These are phyloP conservation scores for Baccha elongata DNA, from an alignment of 2,888 invertebrate genomes.

Conservation along the genomic window DNA sequence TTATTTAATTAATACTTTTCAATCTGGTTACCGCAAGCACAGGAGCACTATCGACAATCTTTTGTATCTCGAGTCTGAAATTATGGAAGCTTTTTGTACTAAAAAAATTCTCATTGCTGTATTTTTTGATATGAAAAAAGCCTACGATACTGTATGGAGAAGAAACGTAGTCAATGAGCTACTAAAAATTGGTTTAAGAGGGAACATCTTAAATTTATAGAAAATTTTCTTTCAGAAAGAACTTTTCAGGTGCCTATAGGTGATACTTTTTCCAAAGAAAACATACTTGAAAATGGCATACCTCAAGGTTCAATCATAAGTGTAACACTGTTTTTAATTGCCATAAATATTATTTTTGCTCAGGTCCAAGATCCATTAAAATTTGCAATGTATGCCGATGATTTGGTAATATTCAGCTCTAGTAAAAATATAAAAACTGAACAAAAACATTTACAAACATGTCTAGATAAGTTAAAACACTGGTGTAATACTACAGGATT, in stretches of 20 bases:
- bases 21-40: no score
- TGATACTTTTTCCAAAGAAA: constrained; percentile 1
- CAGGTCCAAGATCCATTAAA: neutral
- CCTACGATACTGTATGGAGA: constrained; percentile 23
- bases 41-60: constrained; percentile 16
- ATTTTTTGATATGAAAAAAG: constrained; percentile 24
- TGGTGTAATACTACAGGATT: no score
- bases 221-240: neutral
- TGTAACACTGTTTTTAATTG: constrained; percentile 3
- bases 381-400: constrained; percentile 18
- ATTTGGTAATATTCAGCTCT: no score
- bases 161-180: no score
- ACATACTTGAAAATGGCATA: constrained; percentile 4
- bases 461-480: neutral
- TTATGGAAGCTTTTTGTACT: no score
- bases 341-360: constrained; percentile 16
- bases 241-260: no score
- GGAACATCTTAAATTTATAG: neutral
- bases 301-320: constrained; percentile 25
- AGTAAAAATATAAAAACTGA: no score
- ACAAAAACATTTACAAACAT: neutral
- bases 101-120: no score
- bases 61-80: constrained; percentile 22
- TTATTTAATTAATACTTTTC: no score
- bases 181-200: constrained; percentile 1